Evolutionary conservation across 2,113 vertebrate genomes (phyloP).

Genomic region (Planiliza haematocheilus): DNA sequence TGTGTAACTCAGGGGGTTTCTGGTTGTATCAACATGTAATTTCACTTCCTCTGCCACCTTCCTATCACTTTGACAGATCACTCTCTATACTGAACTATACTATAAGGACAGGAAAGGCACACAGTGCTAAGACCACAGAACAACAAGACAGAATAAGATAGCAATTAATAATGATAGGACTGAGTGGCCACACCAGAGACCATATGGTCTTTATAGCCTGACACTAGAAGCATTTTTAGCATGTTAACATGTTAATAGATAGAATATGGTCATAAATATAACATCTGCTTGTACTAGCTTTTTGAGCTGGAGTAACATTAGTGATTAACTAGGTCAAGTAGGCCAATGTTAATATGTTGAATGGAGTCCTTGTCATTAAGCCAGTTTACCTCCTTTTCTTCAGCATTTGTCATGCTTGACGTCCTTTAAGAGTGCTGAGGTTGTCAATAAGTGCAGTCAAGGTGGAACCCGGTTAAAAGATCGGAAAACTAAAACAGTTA

Average conservation of each 20-base stretch:
- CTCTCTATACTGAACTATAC: too few relatives aligned
- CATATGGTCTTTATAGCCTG: slow-evolving; percentile 9
- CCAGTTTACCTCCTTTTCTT: slow-evolving; percentile 36
- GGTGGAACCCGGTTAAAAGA: slow-evolving; percentile 38
- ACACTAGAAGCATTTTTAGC: slow-evolving; percentile 33
- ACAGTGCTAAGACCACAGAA: slow-evolving; percentile 72
- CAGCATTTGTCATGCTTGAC: slow-evolving; percentile 60
- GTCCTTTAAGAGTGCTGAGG: slow-evolving; percentile 52
- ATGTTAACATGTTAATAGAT: slow-evolving; percentile 62
- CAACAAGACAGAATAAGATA: slow-evolving; percentile 68
- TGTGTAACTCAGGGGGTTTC: slow-evolving; percentile 11
- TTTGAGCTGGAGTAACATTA: slow-evolving; percentile 7
- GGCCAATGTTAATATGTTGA: slow-evolving; percentile 23
- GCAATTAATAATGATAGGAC: slow-evolving; percentile 55
- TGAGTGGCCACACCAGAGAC: background rate
- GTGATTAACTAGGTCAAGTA: slow-evolving; percentile 24
- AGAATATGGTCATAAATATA: slow-evolving; percentile 30
- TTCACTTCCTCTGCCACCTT: slow-evolving; percentile 77
- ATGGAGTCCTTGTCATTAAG: slow-evolving; percentile 19
- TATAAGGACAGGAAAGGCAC: slow-evolving; percentile 79
- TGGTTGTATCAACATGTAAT: slow-evolving; percentile 59
- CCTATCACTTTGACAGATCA: slow-evolving; percentile 76
- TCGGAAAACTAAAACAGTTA: slow-evolving; percentile 39
- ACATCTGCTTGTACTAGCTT: slow-evolving; percentile 52
- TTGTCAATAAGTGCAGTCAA: slow-evolving; percentile 51